Percentiles rank a stretch among this genome's conserved stretches.
Conservation (phyloP, 2,888 invertebrate genomes). For the Diogma glabrata region DNA sequence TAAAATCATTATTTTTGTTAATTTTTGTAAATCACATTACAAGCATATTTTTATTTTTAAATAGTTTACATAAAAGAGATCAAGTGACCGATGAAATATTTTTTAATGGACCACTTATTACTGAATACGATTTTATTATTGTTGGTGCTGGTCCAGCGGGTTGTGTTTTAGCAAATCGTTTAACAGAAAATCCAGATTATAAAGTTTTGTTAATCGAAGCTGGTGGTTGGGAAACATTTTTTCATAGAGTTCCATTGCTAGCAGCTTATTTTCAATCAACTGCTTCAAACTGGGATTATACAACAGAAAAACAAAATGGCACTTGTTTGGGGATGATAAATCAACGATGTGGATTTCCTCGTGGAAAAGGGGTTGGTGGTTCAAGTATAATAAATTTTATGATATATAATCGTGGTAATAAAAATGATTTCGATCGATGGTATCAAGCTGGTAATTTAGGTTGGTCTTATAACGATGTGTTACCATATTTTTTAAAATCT, state of each 20-base stretch:
- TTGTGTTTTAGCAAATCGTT: conserved; percentile 35
- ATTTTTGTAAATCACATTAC: too few relatives aligned
- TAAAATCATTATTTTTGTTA: too few relatives aligned
- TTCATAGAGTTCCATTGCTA: conserved; percentile 29
- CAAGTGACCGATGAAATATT: conserved; percentile 7
- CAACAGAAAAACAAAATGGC: conserved; percentile 48
- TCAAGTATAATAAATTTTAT: conserved; percentile 50
- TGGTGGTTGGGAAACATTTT: conserved; percentile 36
- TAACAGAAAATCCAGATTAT: conserved; percentile 36
- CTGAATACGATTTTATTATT: conserved; percentile 70
- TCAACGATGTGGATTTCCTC: conserved; percentile 37
- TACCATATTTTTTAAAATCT: conserved; percentile 48
- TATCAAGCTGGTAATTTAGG: conserved; percentile 55
- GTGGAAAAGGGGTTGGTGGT: conserved; percentile 48
- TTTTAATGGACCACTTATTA: conserved; percentile 19
- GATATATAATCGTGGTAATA: conserved; percentile 65
- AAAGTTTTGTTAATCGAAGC: conserved; percentile 41
- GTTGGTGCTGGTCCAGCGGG: conserved; percentile 81
- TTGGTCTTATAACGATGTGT: conserved; percentile 55
- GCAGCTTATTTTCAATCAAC: conserved; percentile 30
- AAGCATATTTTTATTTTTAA: too few relatives aligned
- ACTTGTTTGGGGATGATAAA: conserved; percentile 42
- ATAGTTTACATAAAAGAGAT: too few relatives aligned
- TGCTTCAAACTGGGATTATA: conserved; percentile 59
- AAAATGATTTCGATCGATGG: conserved; percentile 59